Percentiles rank a stretch among this genome's conserved stretches.
phyloP scores from a whole-genome alignment of 2,797 vertebrate species.

The Columba guinea region DNA sequence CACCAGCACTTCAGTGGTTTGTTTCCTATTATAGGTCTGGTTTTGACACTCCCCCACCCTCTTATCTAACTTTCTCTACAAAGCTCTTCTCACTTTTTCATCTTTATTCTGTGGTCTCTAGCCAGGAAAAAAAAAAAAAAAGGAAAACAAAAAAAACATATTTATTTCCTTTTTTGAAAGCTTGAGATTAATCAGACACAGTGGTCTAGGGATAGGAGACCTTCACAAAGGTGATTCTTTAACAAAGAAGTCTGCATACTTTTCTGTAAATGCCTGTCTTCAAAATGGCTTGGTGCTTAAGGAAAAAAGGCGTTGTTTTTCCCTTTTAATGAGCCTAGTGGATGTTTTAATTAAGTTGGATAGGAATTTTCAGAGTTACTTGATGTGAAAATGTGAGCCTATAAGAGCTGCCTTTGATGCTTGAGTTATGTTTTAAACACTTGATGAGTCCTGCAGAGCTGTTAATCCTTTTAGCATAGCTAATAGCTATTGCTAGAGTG shows the following conservation, averaged over 20 bases:
- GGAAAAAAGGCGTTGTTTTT: not conserved
- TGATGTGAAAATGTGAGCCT: slow-evolving; percentile 46
- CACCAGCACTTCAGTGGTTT: slow-evolving; percentile 25
- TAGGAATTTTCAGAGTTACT: slow-evolving; percentile 51
- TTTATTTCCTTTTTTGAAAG: not conserved
- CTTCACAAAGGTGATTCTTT: slow-evolving; percentile 8
- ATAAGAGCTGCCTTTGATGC: slow-evolving; percentile 40
- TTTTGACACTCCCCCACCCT: slow-evolving; percentile 53
- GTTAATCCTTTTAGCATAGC: slow-evolving; percentile 57
- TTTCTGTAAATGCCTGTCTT: not conserved
- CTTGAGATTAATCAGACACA: not conserved
- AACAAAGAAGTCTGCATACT: not conserved
- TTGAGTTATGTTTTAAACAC: slow-evolving; percentile 45
- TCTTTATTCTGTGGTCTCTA: slow-evolving; percentile 40
- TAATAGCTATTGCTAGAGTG: slow-evolving; percentile 41
- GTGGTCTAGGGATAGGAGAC: not conserved
- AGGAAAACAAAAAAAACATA: not conserved
- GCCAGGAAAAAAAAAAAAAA: not conserved
- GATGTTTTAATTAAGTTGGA: slow-evolving; percentile 55
- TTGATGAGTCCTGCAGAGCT: slow-evolving; percentile 53
- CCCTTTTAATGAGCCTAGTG: not conserved
- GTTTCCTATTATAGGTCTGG: slow-evolving; percentile 54
- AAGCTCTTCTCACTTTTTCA: slow-evolving; percentile 51
- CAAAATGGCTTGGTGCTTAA: not conserved
- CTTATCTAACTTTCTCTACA: slow-evolving; percentile 57